These are phyloP conservation scores for Thripadectes ignobilis DNA, from an alignment of 2,797 vertebrate genomes.

Conservation along the genomic window DNA sequence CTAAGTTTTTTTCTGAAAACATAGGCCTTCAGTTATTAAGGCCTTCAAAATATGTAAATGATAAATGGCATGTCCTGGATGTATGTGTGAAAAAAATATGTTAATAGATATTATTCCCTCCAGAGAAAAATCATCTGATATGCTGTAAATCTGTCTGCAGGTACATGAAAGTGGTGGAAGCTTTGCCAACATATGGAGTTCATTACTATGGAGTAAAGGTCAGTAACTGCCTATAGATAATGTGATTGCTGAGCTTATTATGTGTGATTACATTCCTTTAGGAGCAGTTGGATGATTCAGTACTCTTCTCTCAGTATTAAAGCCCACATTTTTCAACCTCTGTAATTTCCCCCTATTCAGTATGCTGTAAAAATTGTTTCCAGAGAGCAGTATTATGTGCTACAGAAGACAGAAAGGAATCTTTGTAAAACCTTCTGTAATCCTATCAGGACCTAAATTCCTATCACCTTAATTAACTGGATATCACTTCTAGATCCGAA, in stretches of 20 bases:
- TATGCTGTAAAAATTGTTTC: neutral
- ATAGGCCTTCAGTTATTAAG: neutral
- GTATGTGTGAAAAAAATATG: neutral
- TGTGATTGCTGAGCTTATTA: conserved; percentile 22
- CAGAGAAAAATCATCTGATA: conserved; percentile 39
- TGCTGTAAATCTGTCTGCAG: conserved; percentile 76
- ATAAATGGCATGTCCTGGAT: neutral
- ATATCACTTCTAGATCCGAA: neutral
- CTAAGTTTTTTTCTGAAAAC: neutral
- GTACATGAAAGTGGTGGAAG: conserved; percentile 95
- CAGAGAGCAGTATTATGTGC: neutral
- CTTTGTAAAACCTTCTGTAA: neutral
- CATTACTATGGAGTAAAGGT: conserved; percentile 99
- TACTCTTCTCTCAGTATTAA: conserved; percentile 7
- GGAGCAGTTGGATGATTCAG: conserved; percentile 18
- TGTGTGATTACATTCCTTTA: conserved; percentile 25
- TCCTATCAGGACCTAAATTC: neutral
- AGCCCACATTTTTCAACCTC: neutral
- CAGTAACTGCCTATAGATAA: conserved; percentile 57
- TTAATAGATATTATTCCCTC: conserved; percentile 31
- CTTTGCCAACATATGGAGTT: conserved; percentile 94
- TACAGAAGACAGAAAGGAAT: neutral
- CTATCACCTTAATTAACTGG: conserved; percentile 19
- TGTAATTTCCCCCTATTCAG: neutral
- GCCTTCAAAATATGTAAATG: neutral